Evolutionary conservation across 1,140 invertebrate species (phyloP), one percentile per base, ranked within the genome.

Genomic region (Drosophila aff.): DNA sequence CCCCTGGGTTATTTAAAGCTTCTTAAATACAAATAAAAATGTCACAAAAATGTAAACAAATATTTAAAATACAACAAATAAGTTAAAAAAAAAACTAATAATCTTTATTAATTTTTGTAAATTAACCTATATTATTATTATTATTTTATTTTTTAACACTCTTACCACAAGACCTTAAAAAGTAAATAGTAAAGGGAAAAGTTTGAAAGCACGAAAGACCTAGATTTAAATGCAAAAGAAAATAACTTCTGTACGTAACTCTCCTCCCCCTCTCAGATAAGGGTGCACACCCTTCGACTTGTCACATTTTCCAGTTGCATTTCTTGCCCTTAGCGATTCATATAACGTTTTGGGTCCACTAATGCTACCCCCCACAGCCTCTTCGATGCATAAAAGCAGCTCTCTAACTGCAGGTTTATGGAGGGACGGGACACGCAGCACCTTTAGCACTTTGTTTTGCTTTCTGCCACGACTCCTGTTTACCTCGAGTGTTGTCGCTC

Each of bases 361-460:
- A 81, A 81, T 81, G 66, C 66, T 26, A 28, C 21, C 36, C 44
- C 44, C 59, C 59, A 38, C 28, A 43, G 11, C 28, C 36, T 23
- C 15, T 57, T 40, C 36, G 53, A 57, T 57, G 50, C 65, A 40
- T 50, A 49, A 68, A 47, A 47, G 60, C 64, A 67, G 59, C 26
- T 60, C 57, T 16, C 60, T 49, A 31, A 33, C 43, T 53, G 64
- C 64, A 44, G 36, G 28, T 44, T 64, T 68, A 63, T 68, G 62
- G 72, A 36, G 74, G 36, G 46, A 40, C 62, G 74, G 36, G 46
- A 40, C 62, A 31, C 63, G 31, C 44, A 52, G 63, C 76, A 79
- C 81, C 76, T 83, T 68, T 76, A 31, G 31, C 21, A 65, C 57
- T 60, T 62, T 65, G 41, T 72, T 66, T 63, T 71, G 60, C 55